Percentiles rank a stretch among this genome's conserved stretches.
Conservation (phyloP, 2,888 invertebrate genomes). For the Agapetus fuscipes region DNA sequence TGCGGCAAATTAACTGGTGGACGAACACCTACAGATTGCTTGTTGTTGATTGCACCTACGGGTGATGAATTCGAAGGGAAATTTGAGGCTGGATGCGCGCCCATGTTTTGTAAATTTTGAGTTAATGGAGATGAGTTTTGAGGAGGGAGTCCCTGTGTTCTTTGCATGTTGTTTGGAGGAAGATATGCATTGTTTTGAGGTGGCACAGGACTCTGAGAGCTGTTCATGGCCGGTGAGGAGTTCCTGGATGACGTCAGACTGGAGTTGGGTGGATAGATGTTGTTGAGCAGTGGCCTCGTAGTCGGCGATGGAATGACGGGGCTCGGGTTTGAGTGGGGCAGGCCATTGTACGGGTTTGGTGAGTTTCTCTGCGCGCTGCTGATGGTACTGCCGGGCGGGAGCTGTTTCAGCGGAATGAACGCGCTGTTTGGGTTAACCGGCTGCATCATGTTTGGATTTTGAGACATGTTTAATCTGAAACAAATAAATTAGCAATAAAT, state of each 20-base stretch:
- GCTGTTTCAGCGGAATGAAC: conserved; percentile 6
- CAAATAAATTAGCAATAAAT: too few relatives aligned
- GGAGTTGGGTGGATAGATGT: conserved; percentile 12
- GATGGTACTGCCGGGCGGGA: neutral
- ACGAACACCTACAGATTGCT: too few relatives aligned
- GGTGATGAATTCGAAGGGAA: too few relatives aligned
- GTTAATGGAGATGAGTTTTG: too few relatives aligned
- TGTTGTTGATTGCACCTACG: too few relatives aligned
- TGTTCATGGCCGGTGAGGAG: conserved; percentile 27
- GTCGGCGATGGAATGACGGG: conserved; percentile 12
- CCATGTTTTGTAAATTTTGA: too few relatives aligned
- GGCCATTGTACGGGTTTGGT: conserved; percentile 17
- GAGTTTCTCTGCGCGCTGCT: conserved; percentile 5
- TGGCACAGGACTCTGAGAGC: conserved; percentile 7
- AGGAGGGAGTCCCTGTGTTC: too few relatives aligned
- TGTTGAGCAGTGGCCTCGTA: too few relatives aligned
- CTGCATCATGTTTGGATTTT: conserved; percentile 8
- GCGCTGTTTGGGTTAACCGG: neutral
- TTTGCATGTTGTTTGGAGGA: too few relatives aligned
- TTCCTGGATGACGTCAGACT: conserved; percentile 33
- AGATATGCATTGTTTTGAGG: conserved; percentile 2
- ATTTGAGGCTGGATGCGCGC: too few relatives aligned
- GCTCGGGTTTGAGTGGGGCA: conserved; percentile 10
- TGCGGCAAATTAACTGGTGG: too few relatives aligned
- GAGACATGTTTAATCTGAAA: conserved; percentile 14